Evolutionary conservation across 2,113 vertebrate genomes (phyloP), one percentile per base, ranked within the genome.

Genomic region (Cinclus mexicanus): DNA sequence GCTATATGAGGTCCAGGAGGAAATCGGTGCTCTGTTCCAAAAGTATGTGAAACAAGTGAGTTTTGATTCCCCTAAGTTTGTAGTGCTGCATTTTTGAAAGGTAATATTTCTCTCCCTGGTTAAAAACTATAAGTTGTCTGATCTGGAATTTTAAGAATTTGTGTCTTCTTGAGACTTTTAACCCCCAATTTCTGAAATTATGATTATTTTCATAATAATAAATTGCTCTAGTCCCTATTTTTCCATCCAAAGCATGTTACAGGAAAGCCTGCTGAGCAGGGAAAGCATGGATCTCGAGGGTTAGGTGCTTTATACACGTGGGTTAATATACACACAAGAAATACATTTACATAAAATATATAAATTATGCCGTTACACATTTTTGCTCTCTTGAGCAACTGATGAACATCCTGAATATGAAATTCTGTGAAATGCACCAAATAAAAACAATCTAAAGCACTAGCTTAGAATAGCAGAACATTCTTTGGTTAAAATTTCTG

Each of bases 241-340:
- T 87, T 64, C 31, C 31, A 72, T 28, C 11, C 28, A 46, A 76
- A 83, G 23, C 11, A 64, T 53, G 11, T 31, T 68, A 77, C 52
- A 56, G 25, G 25, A 47, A 78, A 74, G 56, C 8, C 16, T 78
- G 5, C 12, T 81, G 55, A 61, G 37, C 18, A 57, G 50, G 16
- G 14, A 57, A 90, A 52, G 12, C 16, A 28, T 0, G 0, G 10
- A 74, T 78, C 47, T 74, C 49, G 50, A 22, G 18, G 5, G 16
- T 21, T 39, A 12, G 4, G 13, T 26, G 2, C 11, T 83, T 61
- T 50, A 23, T 39, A 14, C 63, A 26, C 3, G 0, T 49, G 11
- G 14, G 11, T 37, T 49, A 68, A 41, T 7, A 75, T 3, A 35
- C 3, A 37, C 4, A 14, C 7, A 33, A 82, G 81, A 89, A 60